Conservation (phyloP, 2,888 invertebrate species). For the Ophraella communa region DNA sequence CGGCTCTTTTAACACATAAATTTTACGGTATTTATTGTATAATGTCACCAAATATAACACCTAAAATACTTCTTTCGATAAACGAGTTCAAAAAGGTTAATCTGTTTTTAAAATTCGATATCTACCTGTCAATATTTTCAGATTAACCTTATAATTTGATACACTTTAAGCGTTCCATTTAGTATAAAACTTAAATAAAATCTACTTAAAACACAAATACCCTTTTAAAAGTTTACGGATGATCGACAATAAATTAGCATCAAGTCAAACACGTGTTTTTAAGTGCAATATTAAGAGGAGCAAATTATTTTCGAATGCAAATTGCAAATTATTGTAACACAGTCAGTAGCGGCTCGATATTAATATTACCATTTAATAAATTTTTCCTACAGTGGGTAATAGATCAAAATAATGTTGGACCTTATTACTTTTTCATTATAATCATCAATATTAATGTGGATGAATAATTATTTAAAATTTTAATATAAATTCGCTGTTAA, state of each 20-base stretch:
- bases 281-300: slow-evolving; percentile 3
- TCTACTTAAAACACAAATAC: neutral
- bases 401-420: no score
- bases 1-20: neutral
- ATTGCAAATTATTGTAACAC: neutral
- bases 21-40: neutral
- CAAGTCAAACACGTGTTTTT: slow-evolving; percentile 2
- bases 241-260: slow-evolving; percentile 9
- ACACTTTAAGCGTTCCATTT: neutral
- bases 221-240: slow-evolving; percentile 8
- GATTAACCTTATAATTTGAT: neutral
- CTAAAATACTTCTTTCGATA: neutral
- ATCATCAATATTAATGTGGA: no score
- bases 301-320: slow-evolving; percentile 14
- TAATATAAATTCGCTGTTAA: no score
- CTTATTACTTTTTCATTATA: no score
- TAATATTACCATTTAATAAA: no score
- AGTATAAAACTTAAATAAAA: slow-evolving; percentile 1
- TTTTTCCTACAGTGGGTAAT: no score
- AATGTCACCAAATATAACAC: neutral
- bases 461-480: no score
- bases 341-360: neutral
- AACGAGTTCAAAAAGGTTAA: neutral
- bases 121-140: neutral
- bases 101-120: neutral